Evolutionary conservation across 1,140 invertebrate genomes (phyloP).

Genomic region (Drosophila pallidifrons): DNA sequence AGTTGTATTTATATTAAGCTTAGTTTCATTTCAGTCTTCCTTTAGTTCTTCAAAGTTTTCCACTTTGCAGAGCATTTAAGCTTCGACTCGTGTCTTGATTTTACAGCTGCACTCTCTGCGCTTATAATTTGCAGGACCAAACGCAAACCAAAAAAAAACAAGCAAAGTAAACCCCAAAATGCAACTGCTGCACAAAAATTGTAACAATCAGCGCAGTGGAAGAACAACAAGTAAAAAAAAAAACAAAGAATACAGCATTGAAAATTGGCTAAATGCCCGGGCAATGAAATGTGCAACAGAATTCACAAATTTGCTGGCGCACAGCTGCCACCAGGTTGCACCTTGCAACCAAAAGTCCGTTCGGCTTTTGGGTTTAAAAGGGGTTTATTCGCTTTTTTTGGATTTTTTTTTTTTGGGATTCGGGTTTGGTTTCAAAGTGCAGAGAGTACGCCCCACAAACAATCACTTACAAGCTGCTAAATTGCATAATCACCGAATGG

Average conservation of each 20-base stretch:
- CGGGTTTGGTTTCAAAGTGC: conserved; percentile 25
- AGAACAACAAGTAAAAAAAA: neutral
- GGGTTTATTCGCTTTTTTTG: neutral
- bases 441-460: conserved; percentile 78
- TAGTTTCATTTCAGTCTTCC: neutral
- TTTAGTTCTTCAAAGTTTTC: too few species aligned
- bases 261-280: conserved; percentile 60
- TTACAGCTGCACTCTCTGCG: neutral
- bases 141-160: neutral
- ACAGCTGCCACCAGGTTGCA: conserved; percentile 64
- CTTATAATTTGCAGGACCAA: conserved; percentile 19
- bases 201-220: conserved; percentile 73
- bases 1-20: too few species aligned
- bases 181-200: conserved; percentile 73
- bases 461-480: conserved; percentile 84
- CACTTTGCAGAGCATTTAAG: neutral
- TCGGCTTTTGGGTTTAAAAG: neutral
- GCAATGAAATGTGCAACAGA: conserved; percentile 74
- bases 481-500: conserved; percentile 79
- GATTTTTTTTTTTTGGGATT: neutral
- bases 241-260: conserved; percentile 33
- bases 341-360: conserved; percentile 26
- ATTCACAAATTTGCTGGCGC: conserved; percentile 64
- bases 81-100: neutral
- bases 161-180: conserved; percentile 21